A percentile compares a stretch with the other conserved stretches of the same genome.
phyloP scores from a whole-genome alignment of 2,113 vertebrate species.

The Nothocercus nigrocapillus region DNA sequence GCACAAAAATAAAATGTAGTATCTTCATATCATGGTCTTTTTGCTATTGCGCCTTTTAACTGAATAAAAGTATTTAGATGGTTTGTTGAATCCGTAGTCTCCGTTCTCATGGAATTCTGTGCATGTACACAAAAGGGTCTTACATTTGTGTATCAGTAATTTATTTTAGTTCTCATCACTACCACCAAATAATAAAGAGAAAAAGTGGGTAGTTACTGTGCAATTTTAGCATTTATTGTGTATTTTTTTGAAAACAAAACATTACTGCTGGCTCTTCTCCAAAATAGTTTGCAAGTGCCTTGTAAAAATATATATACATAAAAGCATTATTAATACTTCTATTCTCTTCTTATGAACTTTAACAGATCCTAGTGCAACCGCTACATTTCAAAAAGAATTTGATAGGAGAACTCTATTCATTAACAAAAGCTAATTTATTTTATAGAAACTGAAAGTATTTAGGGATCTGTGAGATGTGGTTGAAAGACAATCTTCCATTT shows the following conservation, averaged over 20 bases:
- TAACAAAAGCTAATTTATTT: neutral
- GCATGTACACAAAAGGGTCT: fast-evolving
- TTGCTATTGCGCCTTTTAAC: neutral
- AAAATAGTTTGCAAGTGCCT: neutral
- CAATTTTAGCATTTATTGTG: neutral
- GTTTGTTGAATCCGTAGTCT: neutral
- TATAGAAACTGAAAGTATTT: neutral
- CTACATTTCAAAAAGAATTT: neutral
- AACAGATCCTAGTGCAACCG: neutral
- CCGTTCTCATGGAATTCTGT: neutral
- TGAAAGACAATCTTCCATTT: neutral
- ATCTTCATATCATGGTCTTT: neutral
- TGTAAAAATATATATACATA: neutral
- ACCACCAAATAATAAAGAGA: neutral
- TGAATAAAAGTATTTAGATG: neutral
- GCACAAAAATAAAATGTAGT: neutral
- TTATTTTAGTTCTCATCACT: neutral
- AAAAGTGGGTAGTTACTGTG: fast-evolving
- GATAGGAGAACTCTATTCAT: neutral
- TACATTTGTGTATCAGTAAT: neutral
- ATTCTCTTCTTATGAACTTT: neutral
- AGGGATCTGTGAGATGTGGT: neutral
- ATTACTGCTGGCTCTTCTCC: neutral
- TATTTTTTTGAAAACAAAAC: neutral
- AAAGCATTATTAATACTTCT: neutral